Percentiles rank a stretch among this genome's conserved stretches.
Evolutionary conservation across 2,888 invertebrate genomes (phyloP).

Genomic region (Eristalinus sepulchralis): DNA sequence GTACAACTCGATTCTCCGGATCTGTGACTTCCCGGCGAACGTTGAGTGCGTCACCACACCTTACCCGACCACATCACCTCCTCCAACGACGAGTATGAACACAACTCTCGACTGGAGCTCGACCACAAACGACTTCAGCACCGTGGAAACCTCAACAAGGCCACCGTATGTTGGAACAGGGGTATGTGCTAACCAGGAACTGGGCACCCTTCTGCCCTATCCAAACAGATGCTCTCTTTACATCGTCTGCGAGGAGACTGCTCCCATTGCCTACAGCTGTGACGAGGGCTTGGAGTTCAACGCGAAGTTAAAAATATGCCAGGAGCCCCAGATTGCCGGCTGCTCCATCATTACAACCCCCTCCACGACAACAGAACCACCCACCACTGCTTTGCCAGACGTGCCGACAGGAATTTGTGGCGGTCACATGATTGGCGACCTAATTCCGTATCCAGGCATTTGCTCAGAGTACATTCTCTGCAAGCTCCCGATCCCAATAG

Average conservation of each 20-base stretch:
- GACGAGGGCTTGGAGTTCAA: constrained; percentile 81
- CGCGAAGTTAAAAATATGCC: constrained; percentile 72
- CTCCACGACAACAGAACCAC: not conserved
- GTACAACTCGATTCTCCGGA: constrained; percentile 72
- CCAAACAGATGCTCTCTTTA: constrained; percentile 75
- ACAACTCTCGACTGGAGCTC: constrained; percentile 60
- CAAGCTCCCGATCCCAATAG: constrained; percentile 75
- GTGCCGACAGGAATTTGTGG: constrained; percentile 69
- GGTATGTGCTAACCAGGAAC: constrained; percentile 60
- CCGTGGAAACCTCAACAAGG: not conserved
- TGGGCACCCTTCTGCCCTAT: constrained; percentile 73
- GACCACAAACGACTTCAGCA: constrained; percentile 14
- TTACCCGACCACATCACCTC: not conserved
- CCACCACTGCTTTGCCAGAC: not conserved
- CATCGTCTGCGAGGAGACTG: constrained; percentile 74
- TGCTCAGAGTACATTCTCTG: constrained; percentile 75
- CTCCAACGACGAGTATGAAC: constrained; percentile 18
- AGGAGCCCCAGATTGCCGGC: constrained; percentile 73
- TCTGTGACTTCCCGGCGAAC: not conserved
- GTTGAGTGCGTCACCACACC: not conserved
- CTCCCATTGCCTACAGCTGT: constrained; percentile 82
- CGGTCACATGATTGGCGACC: constrained; percentile 54
- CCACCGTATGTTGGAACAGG: constrained; percentile 58
- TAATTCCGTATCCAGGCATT: constrained; percentile 74
- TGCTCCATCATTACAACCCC: constrained; percentile 77